Evolutionary conservation across 2,797 vertebrate species (phyloP), one percentile per base, ranked within the genome.

Genomic region (Poeciliopsis infans): DNA sequence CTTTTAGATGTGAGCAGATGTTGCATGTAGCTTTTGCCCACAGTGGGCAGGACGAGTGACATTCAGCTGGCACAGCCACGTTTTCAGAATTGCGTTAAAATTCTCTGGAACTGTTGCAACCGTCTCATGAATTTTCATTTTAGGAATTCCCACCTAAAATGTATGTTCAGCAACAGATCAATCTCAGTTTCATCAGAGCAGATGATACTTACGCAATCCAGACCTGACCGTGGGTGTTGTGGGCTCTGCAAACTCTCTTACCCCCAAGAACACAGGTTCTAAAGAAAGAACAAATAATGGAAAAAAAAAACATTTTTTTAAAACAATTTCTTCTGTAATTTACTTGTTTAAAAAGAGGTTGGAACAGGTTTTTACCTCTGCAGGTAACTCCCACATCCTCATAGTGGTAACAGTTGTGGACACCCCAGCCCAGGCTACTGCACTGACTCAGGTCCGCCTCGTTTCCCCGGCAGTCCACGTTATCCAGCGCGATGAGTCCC

Each of bases 341-440:
- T 71, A 10, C 28, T 6, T 16, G 5, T 2, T 66, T 45, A 5
- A 33, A 36, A 51, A 43, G 23, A 8, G 18, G 36, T 68, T 68
- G 41, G 36, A 20, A 83, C 20, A 69, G 5, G 33, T n/a, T 45
- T 45, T 6, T 92, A 99, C 98, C 98, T 2, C 94, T 96, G 84
- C 98, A 99, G 49, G 94, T 93, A 25, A 99, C 94, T 0, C 95
- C 97, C 91, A 99, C 98, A 0, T 99, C 98, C 91, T 99, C 98
- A 0, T 97, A 98, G 96, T 99, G 98, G 94, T 98, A 98, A 88
- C 98, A 99, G 95, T 99, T 99, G 94, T 99, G 98, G 89, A 98
- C 74, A 5, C 97, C 97, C 98, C 98, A 99, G 79, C 97, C 98
- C 0, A 96, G 96, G 93, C 95, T 99, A 75, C 92, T 91, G 59